Evolutionary conservation across 2,113 vertebrate species (phyloP).

Genomic region (Trematocara marginatum): DNA sequence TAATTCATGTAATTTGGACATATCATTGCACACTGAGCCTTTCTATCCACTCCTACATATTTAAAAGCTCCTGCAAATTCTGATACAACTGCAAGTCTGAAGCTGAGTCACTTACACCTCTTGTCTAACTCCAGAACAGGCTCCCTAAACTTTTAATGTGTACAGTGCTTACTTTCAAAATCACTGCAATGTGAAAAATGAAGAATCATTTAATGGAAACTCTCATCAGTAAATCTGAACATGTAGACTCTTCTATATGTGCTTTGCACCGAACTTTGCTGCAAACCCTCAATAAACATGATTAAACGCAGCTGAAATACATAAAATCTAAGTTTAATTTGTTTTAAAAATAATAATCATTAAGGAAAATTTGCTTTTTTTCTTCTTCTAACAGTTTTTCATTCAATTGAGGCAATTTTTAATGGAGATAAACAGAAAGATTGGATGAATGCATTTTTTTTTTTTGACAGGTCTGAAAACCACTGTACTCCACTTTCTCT

Average conservation of each 20-base stretch:
- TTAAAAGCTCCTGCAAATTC: neutral
- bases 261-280: neutral
- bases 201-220: neutral
- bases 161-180: neutral
- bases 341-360: neutral
- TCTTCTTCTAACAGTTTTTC: neutral
- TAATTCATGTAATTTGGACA: neutral
- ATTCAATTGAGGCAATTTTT: neutral
- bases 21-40: neutral
- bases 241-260: neutral
- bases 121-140: neutral
- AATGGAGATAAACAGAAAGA: neutral
- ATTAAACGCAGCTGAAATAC: neutral
- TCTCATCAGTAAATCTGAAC: neutral
- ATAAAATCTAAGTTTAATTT: neutral
- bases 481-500: neutral
- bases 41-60: neutral
- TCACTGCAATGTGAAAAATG: neutral
- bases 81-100: neutral
- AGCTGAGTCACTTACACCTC: neutral
- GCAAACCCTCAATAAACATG: neutral
- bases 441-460: neutral
- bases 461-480: neutral
- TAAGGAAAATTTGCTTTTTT: neutral
- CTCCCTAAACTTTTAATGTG: neutral